Conservation (phyloP, 2,888 invertebrate genomes). For the Cryptops parisi region DNA sequence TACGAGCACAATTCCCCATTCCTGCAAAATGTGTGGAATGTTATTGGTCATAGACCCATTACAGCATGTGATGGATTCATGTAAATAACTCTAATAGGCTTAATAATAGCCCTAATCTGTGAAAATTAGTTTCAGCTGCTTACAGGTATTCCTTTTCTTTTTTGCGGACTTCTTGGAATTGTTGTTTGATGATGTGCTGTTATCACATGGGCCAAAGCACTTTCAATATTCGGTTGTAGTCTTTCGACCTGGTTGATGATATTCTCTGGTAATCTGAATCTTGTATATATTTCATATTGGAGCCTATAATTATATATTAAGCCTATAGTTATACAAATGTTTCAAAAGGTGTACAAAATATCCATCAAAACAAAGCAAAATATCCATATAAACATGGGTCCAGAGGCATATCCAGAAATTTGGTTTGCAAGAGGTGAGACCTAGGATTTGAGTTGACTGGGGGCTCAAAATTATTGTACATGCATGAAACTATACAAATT, state of each 20-base stretch:
- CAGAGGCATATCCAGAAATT: too few relatives aligned
- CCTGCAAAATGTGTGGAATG: background rate
- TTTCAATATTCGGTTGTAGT: slow-evolving; percentile 1
- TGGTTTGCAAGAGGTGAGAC: too few relatives aligned
- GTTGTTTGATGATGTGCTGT: background rate
- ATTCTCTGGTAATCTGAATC: background rate
- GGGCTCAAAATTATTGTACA: too few relatives aligned
- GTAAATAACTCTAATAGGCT: background rate
- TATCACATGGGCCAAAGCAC: background rate
- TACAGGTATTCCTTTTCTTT: background rate
- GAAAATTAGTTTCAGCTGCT: background rate
- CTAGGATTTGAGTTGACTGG: too few relatives aligned
- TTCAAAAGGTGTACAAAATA: too few relatives aligned
- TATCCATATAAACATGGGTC: too few relatives aligned
- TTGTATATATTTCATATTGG: background rate
- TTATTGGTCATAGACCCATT: background rate
- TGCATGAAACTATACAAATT: too few relatives aligned
- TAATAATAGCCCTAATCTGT: background rate
- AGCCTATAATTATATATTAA: background rate
- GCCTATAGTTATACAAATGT: too few relatives aligned
- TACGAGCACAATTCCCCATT: slow-evolving; percentile 7
- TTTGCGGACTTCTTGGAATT: background rate
- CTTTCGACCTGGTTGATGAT: background rate
- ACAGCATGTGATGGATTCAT: background rate
- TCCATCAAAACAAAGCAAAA: too few relatives aligned